phyloP scores from a whole-genome alignment of 2,797 vertebrate species.

The Bryconaethiops microstoma region DNA sequence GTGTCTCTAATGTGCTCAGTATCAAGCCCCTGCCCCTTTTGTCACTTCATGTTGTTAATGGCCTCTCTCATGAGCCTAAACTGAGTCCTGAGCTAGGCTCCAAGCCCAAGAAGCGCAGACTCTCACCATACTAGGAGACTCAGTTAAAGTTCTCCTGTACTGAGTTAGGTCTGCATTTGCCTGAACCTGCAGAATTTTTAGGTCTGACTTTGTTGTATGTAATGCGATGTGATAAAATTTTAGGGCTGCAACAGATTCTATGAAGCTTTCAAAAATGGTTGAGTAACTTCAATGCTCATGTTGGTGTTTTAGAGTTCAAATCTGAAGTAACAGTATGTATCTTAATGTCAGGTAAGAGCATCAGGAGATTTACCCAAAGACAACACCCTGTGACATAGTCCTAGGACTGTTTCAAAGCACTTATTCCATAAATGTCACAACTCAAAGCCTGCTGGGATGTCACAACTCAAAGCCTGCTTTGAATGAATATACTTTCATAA shows the following conservation, averaged over 20 bases:
- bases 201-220: conserved; percentile 61
- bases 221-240: background rate
- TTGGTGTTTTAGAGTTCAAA: background rate
- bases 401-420: too few relatives aligned
- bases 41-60: conserved; percentile 94
- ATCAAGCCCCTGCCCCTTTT: conserved; percentile 98
- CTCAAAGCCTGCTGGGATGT: too few relatives aligned
- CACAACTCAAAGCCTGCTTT: too few relatives aligned
- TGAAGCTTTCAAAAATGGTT: too few relatives aligned
- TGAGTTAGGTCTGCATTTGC: conserved; percentile 21
- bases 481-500: too few relatives aligned
- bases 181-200: conserved; percentile 39
- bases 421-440: too few relatives aligned
- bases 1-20: conserved; percentile 96
- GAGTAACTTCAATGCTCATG: too few relatives aligned
- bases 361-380: too few relatives aligned
- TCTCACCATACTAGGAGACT: conserved; percentile 88
- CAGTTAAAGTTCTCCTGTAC: background rate
- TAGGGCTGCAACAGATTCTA: background rate
- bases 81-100: conserved; percentile 77
- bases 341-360: background rate
- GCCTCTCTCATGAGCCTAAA: conserved; percentile 80
- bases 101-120: conserved; percentile 92
- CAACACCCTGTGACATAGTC: too few relatives aligned
- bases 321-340: background rate